A percentile compares a stretch with the other conserved stretches of the same genome.
Evolutionary conservation across 2,113 vertebrate species (phyloP).

Genomic region (Illadopsis cleaveri): DNA sequence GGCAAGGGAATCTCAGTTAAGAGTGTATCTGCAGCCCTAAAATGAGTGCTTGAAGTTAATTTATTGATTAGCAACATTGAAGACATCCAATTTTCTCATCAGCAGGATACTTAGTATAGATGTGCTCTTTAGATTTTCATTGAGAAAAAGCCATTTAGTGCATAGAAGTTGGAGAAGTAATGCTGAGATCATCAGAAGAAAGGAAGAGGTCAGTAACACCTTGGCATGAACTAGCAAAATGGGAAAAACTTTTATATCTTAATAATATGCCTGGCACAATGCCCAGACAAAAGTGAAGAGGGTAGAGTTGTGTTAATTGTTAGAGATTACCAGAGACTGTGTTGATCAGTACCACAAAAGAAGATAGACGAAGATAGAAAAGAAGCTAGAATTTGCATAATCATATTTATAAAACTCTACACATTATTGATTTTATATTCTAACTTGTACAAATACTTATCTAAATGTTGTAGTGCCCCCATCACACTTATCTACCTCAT

Average conservation of each 20-base stretch:
- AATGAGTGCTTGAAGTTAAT: constrained; percentile 6
- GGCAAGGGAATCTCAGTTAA: neutral
- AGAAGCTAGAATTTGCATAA: neutral
- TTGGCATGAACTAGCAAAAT: neutral
- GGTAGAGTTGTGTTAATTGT: neutral
- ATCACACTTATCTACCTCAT: neutral
- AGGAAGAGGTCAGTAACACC: neutral
- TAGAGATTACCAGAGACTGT: neutral
- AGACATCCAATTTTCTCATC: neutral
- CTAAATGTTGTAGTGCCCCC: neutral
- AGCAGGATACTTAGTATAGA: neutral
- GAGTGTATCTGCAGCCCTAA: neutral
- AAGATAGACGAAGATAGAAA: neutral
- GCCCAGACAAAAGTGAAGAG: neutral
- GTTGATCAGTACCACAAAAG: neutral
- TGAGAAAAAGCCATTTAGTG: neutral
- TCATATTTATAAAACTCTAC: neutral
- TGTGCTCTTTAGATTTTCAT: neutral
- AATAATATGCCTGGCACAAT: neutral
- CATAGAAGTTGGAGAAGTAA: neutral
- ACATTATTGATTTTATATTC: neutral
- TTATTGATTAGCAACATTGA: neutral
- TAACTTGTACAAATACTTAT: neutral
- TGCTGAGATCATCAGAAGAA: neutral
- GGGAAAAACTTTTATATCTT: neutral